Evolutionary conservation across 2,113 vertebrate species (phyloP), one percentile per base, ranked within the genome.

Genomic region (Telmatochromis brachygnathus): DNA sequence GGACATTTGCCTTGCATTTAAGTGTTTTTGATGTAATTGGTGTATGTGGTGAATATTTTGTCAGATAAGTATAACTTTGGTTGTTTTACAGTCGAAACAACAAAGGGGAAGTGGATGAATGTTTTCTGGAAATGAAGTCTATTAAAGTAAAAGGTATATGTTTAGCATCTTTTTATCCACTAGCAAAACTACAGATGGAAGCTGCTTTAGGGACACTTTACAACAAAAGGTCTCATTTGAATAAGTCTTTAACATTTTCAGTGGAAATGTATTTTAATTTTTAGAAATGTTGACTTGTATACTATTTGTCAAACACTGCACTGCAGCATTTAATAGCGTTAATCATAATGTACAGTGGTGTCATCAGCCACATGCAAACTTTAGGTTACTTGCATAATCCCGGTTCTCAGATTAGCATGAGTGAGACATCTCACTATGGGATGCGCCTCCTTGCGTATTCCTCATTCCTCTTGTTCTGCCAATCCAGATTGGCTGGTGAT

Each of bases 321-420:
- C 21, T 47, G 39, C 14, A 28, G 0, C 35, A 42, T 70, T 0
- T 70, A 70, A 23, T 68, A 68, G 35, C 1, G 0, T 68, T 39
- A 68, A 21, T 68, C 62, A 39, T 68, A 1, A 68, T 0, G 56
- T 62, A 33, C 9, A 11, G 4, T 62, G 28, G 58, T 0, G 28
- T 62, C 28, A 19, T 62, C 28, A 19, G 28, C 58, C 5, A 62
- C 15, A 33, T 33, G 58, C 28, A 62, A 62, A 62, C 58, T 62
- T 62, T 19, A 62, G 28, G 28, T 19, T 33, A 33, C 9, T 62
- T 62, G 58, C 58, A 62, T 11, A 62, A 33, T 33, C 58, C 15
- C 15, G 0, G 28, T 33, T 62, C 58, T 62, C 58, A 62, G 58
- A 62, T 62, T 62, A 62, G 58, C 58, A 62, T 19, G 58, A 62